These are phyloP conservation scores for Crax fasciolata DNA, from an alignment of 2,797 vertebrate genomes.

Conservation along the genomic window DNA sequence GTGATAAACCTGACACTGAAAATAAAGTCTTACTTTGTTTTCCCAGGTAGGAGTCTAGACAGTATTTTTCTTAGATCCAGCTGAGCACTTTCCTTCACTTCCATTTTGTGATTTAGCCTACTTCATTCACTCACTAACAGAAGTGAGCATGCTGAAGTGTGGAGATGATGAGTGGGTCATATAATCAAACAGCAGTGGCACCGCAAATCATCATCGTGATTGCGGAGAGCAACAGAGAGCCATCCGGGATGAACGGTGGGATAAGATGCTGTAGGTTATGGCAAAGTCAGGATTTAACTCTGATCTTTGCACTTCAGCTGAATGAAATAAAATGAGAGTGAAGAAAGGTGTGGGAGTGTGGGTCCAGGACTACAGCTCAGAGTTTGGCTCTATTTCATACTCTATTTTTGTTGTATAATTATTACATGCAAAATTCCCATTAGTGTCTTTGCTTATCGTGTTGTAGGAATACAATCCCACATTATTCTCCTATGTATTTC, in stretches of 20 bases:
- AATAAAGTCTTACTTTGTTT: background rate
- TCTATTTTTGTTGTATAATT: background rate
- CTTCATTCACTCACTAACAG: background rate
- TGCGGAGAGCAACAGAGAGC: background rate
- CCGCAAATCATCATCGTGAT: background rate
- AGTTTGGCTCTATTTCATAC: background rate
- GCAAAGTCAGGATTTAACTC: background rate
- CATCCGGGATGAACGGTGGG: background rate
- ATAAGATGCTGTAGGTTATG: background rate
- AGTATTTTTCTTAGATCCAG: background rate
- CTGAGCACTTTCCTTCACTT: background rate
- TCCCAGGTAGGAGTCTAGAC: background rate
- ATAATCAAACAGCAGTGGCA: background rate
- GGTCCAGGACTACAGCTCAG: background rate
- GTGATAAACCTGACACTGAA: constrained; percentile 3
- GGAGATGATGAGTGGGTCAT: background rate
- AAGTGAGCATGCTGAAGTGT: background rate
- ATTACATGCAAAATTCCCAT: background rate
- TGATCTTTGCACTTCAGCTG: background rate
- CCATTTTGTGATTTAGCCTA: background rate
- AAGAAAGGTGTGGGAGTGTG: background rate
- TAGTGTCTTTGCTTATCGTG: background rate
- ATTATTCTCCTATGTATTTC: background rate
- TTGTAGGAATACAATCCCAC: background rate
- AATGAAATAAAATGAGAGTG: background rate